Conservation (phyloP, 1,140 invertebrate genomes). For the Hycleus phaleratus region DNA sequence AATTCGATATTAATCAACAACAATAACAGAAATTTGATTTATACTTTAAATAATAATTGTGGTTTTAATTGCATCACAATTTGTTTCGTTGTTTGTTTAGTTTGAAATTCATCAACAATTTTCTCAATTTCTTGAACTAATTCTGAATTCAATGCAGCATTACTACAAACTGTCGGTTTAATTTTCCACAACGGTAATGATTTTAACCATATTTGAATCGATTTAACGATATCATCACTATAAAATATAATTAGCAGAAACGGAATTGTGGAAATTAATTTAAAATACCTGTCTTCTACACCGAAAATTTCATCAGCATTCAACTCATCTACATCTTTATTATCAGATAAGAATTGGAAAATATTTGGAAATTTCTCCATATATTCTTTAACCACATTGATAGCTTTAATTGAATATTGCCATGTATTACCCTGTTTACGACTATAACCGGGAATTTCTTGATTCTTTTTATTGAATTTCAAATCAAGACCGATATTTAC, state of each 20-base stretch:
- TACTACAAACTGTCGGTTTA: conserved; percentile 56
- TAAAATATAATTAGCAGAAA: conserved; percentile 15
- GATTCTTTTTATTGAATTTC: conserved; percentile 79
- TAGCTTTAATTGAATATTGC: conserved; percentile 72
- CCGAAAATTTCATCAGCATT: conserved; percentile 61
- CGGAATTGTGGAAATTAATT: neutral
- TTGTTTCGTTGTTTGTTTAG: conserved; percentile 43
- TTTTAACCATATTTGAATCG: conserved; percentile 64
- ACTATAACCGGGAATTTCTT: conserved; percentile 74
- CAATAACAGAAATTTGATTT: neutral
- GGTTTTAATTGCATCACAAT: conserved; percentile 72
- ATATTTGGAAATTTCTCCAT: conserved; percentile 64
- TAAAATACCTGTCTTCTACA: conserved; percentile 42
- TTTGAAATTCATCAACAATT: conserved; percentile 44
- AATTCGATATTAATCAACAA: neutral
- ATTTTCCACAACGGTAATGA: conserved; percentile 53
- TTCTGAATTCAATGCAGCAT: conserved; percentile 59
- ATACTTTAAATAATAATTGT: conserved; percentile 62
- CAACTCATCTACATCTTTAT: conserved; percentile 49
- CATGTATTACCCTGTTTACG: conserved; percentile 62
- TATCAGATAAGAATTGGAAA: conserved; percentile 51
- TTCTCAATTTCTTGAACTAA: conserved; percentile 56
- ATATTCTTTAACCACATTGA: conserved; percentile 65
- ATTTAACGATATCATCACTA: conserved; percentile 49
- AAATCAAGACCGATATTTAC: conserved; percentile 86